Evolutionary conservation across 92 coral and sea anemone genomes (phyloP), one percentile per base, ranked within the genome.

Genomic region (Virgularia gustaviana): DNA sequence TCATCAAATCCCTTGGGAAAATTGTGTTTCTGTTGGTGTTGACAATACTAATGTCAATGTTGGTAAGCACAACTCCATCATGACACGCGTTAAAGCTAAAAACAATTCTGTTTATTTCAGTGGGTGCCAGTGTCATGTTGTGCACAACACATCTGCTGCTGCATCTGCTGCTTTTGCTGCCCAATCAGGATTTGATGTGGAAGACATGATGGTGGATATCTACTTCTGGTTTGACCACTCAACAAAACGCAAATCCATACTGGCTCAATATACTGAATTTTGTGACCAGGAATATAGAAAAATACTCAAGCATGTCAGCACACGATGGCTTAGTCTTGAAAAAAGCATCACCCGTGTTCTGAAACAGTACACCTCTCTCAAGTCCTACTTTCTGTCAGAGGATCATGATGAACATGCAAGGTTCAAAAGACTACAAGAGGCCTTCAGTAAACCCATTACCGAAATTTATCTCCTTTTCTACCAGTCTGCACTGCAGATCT

Each of bases 121-220:
- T 80, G 85, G 85, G 32, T 79, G 82, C 74, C 88, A 65, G 75
- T 80, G 85, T 51, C 86, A 82, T 49, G 73, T 85, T 39, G 84
- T 85, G 43, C 87, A 82, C 78, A 85, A 77, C 57, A 77, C 87
- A 36, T 41, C 90, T 47, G 25, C 74, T 30, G 72, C 43, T 18
- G 83, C 78, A 65, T 76, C 83, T 55, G 28, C 51, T 34, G 88
- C 82, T 51, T 23, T 83, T 24, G 31, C 85, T 7, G 16, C 23
- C 9, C 67, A 38, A 0, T 78, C 87, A 42, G 76, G 78, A 20
- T 86, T 83, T 78, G 85, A 79, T 25, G 77, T 79, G 19, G 75
- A 73, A 53, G 87, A 86, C 37, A 54, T 83, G 27, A 58, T 73
- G 75, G 86, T 85, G 2, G 86, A 85, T 32, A 35, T 81, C 5